Conservation (phyloP, 2,113 vertebrate genomes). For the Erinaceus europaeus region DNA sequence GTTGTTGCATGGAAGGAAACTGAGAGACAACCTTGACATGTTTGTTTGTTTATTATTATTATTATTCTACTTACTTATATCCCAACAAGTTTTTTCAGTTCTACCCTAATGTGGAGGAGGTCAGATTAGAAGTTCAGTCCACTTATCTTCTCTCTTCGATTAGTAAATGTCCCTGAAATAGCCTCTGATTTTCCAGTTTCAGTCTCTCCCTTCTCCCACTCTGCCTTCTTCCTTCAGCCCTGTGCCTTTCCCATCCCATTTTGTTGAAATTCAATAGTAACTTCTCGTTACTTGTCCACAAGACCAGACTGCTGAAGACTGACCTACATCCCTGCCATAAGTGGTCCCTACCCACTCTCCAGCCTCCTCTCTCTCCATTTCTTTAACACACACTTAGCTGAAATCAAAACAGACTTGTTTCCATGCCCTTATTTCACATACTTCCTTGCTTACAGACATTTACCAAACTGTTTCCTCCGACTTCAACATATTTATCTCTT, state of each 20-base stretch:
- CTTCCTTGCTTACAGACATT: background rate
- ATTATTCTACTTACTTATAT: background rate
- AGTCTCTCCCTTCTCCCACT: background rate
- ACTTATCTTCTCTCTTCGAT: background rate
- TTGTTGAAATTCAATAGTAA: background rate
- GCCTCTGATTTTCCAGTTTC: background rate
- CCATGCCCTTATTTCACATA: background rate
- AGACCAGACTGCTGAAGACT: background rate
- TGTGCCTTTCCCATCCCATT: too few relatives aligned
- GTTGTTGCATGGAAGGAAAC: background rate
- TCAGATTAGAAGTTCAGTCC: background rate
- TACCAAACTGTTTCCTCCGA: background rate
- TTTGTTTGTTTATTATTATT: background rate
- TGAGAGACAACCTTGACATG: background rate
- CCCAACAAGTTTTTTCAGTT: background rate
- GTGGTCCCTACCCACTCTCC: background rate
- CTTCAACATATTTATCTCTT: background rate
- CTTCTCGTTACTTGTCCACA: background rate
- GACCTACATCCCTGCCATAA: background rate
- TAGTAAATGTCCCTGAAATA: background rate
- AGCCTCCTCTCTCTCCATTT: background rate
- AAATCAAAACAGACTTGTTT: background rate
- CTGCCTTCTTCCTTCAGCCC: rapidly evolving
- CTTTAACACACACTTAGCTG: background rate
- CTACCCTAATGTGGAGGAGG: background rate